phyloP scores from a whole-genome alignment of 2,888 invertebrate species.

The Empis livida region DNA sequence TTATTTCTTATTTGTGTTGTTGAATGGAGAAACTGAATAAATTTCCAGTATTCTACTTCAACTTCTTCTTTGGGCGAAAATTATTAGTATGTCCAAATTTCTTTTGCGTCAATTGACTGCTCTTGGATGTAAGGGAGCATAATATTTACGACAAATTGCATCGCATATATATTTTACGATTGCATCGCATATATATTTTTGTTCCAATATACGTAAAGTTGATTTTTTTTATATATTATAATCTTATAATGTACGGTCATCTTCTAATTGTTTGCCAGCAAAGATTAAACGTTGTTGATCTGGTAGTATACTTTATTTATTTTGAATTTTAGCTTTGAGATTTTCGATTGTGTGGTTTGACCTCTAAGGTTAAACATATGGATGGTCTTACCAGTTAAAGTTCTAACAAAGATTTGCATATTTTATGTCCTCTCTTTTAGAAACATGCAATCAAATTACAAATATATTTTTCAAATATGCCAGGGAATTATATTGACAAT shows the following conservation, averaged over 20 bases:
- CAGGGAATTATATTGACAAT: no score
- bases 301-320: constrained; percentile 83
- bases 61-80: constrained; percentile 99
- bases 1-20: not conserved
- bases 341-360: constrained; percentile 90
- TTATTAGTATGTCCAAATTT: constrained; percentile 99
- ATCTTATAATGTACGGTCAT: constrained; percentile 83
- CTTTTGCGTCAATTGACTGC: constrained; percentile 99
- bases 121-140: constrained; percentile 95
- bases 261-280: constrained; percentile 88
- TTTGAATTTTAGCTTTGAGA: constrained; percentile 87
- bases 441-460: no score
- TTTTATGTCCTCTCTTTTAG: constrained; percentile 16
- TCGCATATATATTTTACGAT: no score
- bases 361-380: constrained; percentile 85
- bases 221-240: constrained; percentile 94
- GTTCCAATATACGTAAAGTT: constrained; percentile 89
- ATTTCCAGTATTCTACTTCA: constrained; percentile 62
- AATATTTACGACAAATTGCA: constrained; percentile 99
- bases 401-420: constrained; percentile 97
- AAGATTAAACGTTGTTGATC: constrained; percentile 86
- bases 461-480: no score
- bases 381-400: constrained; percentile 86
- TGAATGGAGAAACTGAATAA: not conserved
- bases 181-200: no score